Evolutionary conservation across 2,797 vertebrate genomes (phyloP), one percentile per base, ranked within the genome.

Genomic region (Pelodytes ibericus): DNA sequence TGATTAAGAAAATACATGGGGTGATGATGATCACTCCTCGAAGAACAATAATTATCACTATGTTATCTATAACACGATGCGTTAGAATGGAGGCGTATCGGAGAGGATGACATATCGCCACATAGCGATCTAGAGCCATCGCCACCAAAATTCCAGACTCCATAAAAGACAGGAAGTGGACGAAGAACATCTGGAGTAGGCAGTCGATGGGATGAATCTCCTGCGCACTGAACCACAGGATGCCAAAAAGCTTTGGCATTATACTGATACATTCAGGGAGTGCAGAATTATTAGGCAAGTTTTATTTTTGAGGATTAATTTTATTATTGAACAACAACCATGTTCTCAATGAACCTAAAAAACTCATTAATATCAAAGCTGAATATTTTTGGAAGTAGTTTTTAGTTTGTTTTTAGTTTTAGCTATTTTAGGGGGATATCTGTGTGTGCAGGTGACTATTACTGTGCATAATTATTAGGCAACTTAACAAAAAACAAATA

Each of bases 181-280:
- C 88, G 58, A 90, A 79, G 72, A 94, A 94, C 93, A 94, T 94
- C 80, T 94, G 93, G 31, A 81, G 81, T 77, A 94, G 79, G 80
- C 92, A 94, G 56, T 86, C 87, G 0, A 77, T 73, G 81, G 94
- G 76, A 0, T 87, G 87, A 80, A 94, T 88, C 30, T 79, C 59
- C 20, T 84, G 80, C 57, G 83, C 49, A 75, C 86, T 80, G 2
- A 91, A 84, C n/a, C 92, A 86, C 29, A 95, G 86, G 56, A 81
- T 51, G 1, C 91, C 79, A 18, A 94, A 81, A 83, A 89, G 86
- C 58, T 87, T 90, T 9, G 93, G 94, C 2, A 93, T 2, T 73
- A 93, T 90, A 59, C 86, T n/a, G n/a, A n/a, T n/a, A n/a, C n/a
- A n/a, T n/a, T n/a, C n/a, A n/a, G n/a, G n/a, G n/a, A n/a, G n/a